Evolutionary conservation across 1,140 invertebrate genomes (phyloP).

Genomic region (Ceratoteleas bidentatus): DNA sequence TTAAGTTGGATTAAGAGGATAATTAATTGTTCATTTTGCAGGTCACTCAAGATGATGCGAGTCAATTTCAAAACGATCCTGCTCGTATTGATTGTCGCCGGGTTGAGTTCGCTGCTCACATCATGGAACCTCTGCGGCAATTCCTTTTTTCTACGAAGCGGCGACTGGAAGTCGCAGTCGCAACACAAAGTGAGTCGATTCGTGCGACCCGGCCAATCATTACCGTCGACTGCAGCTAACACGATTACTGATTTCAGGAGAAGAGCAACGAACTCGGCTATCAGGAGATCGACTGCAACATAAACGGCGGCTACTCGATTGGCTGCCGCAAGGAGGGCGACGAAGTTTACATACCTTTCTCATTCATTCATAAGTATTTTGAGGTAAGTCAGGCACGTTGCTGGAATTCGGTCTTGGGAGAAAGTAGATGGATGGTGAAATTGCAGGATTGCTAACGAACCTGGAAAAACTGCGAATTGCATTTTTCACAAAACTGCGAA

Average conservation of each 20-base stretch:
- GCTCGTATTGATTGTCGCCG: conserved; percentile 74
- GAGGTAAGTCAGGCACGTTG: too few relatives aligned
- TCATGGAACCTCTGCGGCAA: conserved; percentile 78
- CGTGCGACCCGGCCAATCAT: neutral
- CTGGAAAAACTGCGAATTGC: too few relatives aligned
- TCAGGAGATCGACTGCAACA: conserved; percentile 93
- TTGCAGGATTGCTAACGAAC: too few relatives aligned
- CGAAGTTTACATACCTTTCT: conserved; percentile 95
- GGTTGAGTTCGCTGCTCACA: conserved; percentile 77
- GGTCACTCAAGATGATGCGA: conserved; percentile 79
- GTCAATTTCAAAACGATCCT: conserved; percentile 79
- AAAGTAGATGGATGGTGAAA: too few relatives aligned
- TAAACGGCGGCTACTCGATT: conserved; percentile 94
- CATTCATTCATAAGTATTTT: conserved; percentile 96
- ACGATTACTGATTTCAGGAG: conserved; percentile 66
- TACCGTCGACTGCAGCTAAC: neutral
- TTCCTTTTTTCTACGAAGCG: conserved; percentile 71
- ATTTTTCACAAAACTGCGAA: too few relatives aligned
- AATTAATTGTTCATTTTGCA: conserved; percentile 19
- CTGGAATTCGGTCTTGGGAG: too few relatives aligned
- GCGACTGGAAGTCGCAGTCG: conserved; percentile 83
- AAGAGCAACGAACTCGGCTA: conserved; percentile 76
- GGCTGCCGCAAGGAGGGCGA: conserved; percentile 91
- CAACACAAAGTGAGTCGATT: conserved; percentile 71
- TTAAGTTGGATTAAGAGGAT: neutral